A percentile compares a stretch with the other conserved stretches of the same genome.
Conservation (phyloP, 2,888 invertebrate species). For the Branchellion lobata region DNA sequence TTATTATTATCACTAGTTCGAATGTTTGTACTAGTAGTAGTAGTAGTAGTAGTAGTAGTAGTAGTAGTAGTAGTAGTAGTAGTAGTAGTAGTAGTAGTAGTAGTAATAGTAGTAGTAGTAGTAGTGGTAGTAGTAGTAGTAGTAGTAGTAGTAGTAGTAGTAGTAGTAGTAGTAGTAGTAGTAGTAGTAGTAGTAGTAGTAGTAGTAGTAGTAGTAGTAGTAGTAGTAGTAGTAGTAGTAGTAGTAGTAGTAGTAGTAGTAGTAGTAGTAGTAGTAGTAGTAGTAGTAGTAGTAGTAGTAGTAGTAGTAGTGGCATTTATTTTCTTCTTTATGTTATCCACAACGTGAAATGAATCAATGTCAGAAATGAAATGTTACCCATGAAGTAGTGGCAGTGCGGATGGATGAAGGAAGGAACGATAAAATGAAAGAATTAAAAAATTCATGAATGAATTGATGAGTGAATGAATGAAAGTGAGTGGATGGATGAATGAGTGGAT, state of each 20-base stretch:
- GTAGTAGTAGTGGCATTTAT: slow-evolving; percentile 23
- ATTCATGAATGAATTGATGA: neutral
- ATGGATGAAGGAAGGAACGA: neutral
- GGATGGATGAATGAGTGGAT: no score
- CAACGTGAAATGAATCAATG: neutral
- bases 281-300: slow-evolving; percentile 24
- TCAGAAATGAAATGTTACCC: no score
- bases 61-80: slow-evolving; percentile 29
- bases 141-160: slow-evolving; percentile 26
- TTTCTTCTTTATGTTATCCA: neutral
- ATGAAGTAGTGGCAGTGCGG: neutral
- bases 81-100: slow-evolving; percentile 29
- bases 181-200: slow-evolving; percentile 22
- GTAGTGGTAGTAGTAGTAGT: neutral
- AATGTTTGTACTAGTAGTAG: neutral
- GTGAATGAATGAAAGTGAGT: no score
- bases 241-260: slow-evolving; percentile 29
- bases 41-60: slow-evolving; percentile 29
- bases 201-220: slow-evolving; percentile 29
- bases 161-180: slow-evolving; percentile 16
- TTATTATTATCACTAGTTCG: neutral
- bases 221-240: slow-evolving; percentile 29
- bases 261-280: slow-evolving; percentile 29
- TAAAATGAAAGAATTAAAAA: neutral
- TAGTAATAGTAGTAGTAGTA: neutral